Base-by-base conservation (phyloP, 2,113 vertebrate species). In the Datnioides undecimradiatus region DNA sequence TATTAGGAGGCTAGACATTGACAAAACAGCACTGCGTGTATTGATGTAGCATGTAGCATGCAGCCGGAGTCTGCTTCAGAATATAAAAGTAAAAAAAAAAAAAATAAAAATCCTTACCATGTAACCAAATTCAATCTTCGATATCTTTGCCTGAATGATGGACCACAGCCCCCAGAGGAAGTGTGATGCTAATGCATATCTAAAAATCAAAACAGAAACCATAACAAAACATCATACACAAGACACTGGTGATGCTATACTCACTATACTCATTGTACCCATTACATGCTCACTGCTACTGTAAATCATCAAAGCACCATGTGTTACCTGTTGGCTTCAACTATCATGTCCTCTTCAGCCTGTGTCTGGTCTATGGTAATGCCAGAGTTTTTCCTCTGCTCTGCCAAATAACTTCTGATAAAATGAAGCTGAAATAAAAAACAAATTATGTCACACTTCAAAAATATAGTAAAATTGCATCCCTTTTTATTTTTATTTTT, bases 81-180 rank as follows among this genome's bases (percentile, higher is more conserved):
- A 14, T 46, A 12, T 46, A 12, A 31, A 62, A 62, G 1, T 34
- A 25, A 21, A 33, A 6, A 27, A 29, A 41, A 25, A 21, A 33
- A 6, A 27, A 29, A 14, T 23, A 3, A 29, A 14, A 19, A 3
- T 41, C 1, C 84, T 86, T 73, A 99, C 97, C 97, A 98, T 93
- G 86, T 99, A 99, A 73, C 97, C 97, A 73, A 99, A 99, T 90
- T 97, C 92, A 31, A 98, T 98, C 73, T 95, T 98, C 57, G 97
- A 99, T 89, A 99, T 92, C 83, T 96, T 97, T 0, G 97, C 96
- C 92, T 99, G 97, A 81, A 99, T 93, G 65, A 97, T 96, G 78
- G 98, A 98, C 98, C 98, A 99, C 46, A 99, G 89, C 4, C 97
- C 97, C 97, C 97, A 99, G 67, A 98, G 95, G 86, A 98, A 98